Percentiles rank a stretch among this genome's conserved stretches.
These are phyloP conservation scores for Pollenia labialis DNA, from an alignment of 2,888 invertebrate species.

Conservation along the genomic window DNA sequence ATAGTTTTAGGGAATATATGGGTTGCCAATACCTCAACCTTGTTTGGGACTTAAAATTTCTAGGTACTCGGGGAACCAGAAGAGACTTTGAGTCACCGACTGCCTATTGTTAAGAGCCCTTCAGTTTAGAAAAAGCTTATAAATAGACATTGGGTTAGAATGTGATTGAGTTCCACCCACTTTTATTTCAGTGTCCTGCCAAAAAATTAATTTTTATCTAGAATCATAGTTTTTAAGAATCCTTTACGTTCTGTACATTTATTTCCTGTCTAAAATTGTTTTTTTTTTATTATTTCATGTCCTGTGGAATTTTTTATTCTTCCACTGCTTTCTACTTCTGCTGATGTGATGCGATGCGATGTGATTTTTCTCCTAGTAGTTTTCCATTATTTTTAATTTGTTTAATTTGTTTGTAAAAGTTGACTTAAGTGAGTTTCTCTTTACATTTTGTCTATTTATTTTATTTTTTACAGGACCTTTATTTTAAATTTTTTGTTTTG, in stretches of 20 bases:
- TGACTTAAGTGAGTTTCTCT: slow-evolving; percentile 66
- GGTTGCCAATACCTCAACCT: too few species aligned
- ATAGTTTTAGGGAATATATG: too few species aligned
- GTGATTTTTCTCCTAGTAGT: slow-evolving; percentile 53
- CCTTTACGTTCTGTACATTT: not conserved
- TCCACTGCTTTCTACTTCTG: not conserved
- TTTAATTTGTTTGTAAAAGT: slow-evolving; percentile 74
- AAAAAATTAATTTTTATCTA: slow-evolving; percentile 2
- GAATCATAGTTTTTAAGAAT: slow-evolving; percentile 16
- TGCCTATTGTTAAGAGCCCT: too few species aligned
- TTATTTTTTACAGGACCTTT: slow-evolving; percentile 34
- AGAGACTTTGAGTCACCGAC: too few species aligned
- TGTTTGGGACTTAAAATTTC: too few species aligned
- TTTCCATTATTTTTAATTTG: slow-evolving; percentile 73
- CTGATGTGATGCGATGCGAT: slow-evolving; percentile 16
- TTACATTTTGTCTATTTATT: slow-evolving; percentile 27
- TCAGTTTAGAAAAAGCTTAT: too few species aligned
- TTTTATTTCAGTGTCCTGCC: not conserved
- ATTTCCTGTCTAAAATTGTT: slow-evolving; percentile 2
- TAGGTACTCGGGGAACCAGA: too few species aligned
- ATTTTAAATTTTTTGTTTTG: slow-evolving; percentile 40
- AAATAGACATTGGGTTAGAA: too few species aligned
- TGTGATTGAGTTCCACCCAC: too few species aligned
- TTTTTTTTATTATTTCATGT: not conserved
- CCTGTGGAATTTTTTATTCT: not conserved